Conservation (phyloP, 2,888 invertebrate genomes). For the Hirudinaria manillensis region DNA sequence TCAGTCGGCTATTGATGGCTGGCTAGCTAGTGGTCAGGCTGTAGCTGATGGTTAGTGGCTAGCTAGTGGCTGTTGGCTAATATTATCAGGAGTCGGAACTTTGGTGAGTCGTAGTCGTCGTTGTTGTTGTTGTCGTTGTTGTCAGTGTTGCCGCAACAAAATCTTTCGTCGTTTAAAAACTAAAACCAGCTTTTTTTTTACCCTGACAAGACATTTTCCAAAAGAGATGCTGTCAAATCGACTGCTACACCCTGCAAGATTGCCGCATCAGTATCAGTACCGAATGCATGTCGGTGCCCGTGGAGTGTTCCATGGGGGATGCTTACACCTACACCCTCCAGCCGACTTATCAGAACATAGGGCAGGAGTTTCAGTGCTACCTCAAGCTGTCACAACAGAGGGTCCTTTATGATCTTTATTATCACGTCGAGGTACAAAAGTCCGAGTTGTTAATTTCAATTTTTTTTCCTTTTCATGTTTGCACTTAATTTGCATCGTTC, state of each 20-base stretch:
- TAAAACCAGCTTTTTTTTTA: background rate
- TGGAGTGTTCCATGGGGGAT: slow-evolving; percentile 46
- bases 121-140: background rate
- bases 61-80: too few species aligned
- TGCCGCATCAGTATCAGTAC: slow-evolving; percentile 45
- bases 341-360: slow-evolving; percentile 46
- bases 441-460: slow-evolving; percentile 32
- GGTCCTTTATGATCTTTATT: slow-evolving; percentile 39
- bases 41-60: too few species aligned
- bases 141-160: background rate
- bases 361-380: slow-evolving; percentile 40
- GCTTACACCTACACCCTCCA: slow-evolving; percentile 44
- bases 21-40: too few species aligned
- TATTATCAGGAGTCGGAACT: too few species aligned
- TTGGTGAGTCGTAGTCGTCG: too few species aligned
- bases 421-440: slow-evolving; percentile 36
- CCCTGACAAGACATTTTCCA: slow-evolving; percentile 36
- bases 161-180: background rate
- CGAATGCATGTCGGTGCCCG: slow-evolving; percentile 44
- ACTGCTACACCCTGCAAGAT: slow-evolving; percentile 44
- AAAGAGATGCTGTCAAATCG: slow-evolving; percentile 42
- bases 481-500: background rate
- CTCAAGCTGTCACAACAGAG: slow-evolving; percentile 34
- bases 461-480: background rate
- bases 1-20: too few species aligned